phyloP scores from a whole-genome alignment of 2,113 vertebrate species.

The Lepus americanus region DNA sequence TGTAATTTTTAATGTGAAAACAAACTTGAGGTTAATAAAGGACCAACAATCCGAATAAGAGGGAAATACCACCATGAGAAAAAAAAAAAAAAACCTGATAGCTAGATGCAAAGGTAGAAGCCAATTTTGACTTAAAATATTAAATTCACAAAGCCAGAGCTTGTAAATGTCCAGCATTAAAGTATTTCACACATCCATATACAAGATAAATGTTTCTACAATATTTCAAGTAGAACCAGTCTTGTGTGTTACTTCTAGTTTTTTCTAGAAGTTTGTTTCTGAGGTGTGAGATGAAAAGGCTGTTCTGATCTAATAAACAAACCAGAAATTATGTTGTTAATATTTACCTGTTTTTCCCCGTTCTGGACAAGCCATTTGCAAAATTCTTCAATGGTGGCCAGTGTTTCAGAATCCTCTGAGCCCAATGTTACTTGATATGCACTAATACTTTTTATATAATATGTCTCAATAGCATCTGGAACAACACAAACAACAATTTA shows the following conservation, averaged over 20 bases:
- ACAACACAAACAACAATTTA: constrained; percentile 32
- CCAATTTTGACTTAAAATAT: constrained; percentile 42
- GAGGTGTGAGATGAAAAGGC: neutral
- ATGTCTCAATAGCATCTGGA: constrained; percentile 79
- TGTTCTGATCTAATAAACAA: neutral
- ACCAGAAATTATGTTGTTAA: neutral
- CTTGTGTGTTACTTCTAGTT: neutral
- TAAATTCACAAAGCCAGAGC: constrained; percentile 12
- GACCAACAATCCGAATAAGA: neutral
- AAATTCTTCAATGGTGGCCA: constrained; percentile 79
- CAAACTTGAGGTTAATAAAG: constrained; percentile 2
- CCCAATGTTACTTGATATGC: constrained; percentile 75
- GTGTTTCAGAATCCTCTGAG: constrained; percentile 66
- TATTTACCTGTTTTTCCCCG: constrained; percentile 81
- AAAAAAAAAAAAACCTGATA: neutral
- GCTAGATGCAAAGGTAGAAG: constrained; percentile 29
- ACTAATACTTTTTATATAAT: constrained; percentile 81
- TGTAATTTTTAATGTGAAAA: neutral
- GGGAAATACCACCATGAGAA: neutral
- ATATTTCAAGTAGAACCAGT: neutral
- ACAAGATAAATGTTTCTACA: constrained; percentile 9
- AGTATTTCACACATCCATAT: neutral
- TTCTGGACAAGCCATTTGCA: constrained; percentile 83
- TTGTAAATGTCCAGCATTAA: neutral
- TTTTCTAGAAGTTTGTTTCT: neutral